Evolutionary conservation across 2,113 vertebrate genomes (phyloP), one percentile per base, ranked within the genome.

Genomic region (Uria lomvia): DNA sequence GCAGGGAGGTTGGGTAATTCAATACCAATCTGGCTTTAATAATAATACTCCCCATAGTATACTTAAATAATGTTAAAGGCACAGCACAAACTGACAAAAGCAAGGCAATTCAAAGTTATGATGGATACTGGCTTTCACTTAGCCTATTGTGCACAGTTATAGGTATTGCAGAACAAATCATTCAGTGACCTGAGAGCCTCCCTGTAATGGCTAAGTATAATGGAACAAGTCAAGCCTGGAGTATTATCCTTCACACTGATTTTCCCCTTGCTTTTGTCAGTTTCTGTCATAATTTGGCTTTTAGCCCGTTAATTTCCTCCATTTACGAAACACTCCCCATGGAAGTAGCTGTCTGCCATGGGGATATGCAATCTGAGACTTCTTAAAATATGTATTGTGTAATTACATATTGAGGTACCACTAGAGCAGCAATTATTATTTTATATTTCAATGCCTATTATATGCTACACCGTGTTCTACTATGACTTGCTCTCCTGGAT

Each of bases 181-280:
- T 88, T 91, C 49, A 55, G 77, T 92, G 71, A 90, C 74, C 84
- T 38, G 56, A 96, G 77, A 94, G 85, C 38, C 62, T 78, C 60
- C 73, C 84, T 80, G 81, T 78, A 97, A 96, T 94, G 68, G 24
- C 29, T 97, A 87, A 86, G 53, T 96, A 49, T 73, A 91, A 83
- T 94, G 92, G 77, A 97, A 85, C 81, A 96, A 92, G 71, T 95
- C 95, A 97, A 95, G 90, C 58, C 52, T 93, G 65, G 42, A 88
- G 49, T 81, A 87, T 96, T 97, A 96, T 88, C 72, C 68, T 94
- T 97, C 76, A 94, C 38, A 86, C 68, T 66, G 65, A 88, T 94
- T 94, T 70, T 90, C 47, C 36, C 47, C 30, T 92, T 90, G 30
- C 70, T 93, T 95, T 97, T 96, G 66, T 96, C 75, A 96, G 26